A percentile compares a stretch with the other conserved stretches of the same genome.
These are phyloP conservation scores for Scalopus aquaticus DNA, from an alignment of 2,113 vertebrate genomes.

Conservation along the genomic window DNA sequence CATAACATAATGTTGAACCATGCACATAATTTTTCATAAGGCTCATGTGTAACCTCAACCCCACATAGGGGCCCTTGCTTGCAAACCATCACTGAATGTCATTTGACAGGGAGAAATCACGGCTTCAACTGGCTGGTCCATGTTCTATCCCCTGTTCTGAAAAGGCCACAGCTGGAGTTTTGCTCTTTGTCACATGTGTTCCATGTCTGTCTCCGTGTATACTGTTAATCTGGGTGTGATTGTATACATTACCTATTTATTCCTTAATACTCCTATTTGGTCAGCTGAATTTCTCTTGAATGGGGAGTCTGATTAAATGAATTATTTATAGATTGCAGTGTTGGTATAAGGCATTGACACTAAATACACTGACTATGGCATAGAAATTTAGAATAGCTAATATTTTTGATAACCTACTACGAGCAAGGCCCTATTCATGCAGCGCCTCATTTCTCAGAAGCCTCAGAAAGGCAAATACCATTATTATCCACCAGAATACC, in stretches of 20 bases:
- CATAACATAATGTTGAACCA: not conserved
- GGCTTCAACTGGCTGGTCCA: fast-evolving
- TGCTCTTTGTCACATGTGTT: fast-evolving
- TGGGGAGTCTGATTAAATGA: not conserved
- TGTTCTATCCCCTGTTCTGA: not conserved
- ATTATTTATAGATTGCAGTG: not conserved
- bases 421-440: not conserved
- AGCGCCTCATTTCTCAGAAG: not conserved
- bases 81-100: not conserved
- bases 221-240: not conserved
- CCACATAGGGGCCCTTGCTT: not conserved
- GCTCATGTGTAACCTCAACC: not conserved
- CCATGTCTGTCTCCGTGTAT: not conserved
- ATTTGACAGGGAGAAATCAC: not conserved
- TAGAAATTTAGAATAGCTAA: not conserved
- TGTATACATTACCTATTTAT: not conserved
- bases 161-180: not conserved
- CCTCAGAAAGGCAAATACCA: not conserved
- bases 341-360: not conserved
- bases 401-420: not conserved
- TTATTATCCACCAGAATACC: not conserved
- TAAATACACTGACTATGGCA: not conserved
- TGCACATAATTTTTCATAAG: not conserved
- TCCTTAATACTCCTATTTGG: not conserved
- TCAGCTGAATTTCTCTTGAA: slow-evolving; percentile 24